Evolutionary conservation across 2,797 vertebrate species (phyloP).

Genomic region (Chaetophractus vellerosus): DNA sequence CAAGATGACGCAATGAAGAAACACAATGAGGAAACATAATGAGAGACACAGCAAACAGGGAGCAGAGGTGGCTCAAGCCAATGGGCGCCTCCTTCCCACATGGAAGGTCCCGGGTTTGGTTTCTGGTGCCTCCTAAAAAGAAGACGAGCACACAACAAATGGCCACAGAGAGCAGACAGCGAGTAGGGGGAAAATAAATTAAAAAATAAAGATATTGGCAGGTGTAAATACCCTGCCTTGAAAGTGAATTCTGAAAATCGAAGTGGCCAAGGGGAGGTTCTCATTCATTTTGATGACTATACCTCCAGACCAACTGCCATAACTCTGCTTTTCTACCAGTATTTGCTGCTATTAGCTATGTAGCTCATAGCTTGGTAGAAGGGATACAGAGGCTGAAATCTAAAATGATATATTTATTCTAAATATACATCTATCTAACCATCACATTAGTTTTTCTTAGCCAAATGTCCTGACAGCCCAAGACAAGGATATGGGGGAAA

Average conservation of each 20-base stretch:
- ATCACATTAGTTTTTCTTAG: not conserved
- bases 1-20: no score
- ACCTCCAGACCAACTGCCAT: slow-evolving; percentile 22
- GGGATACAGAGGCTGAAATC: not conserved
- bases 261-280: slow-evolving; percentile 12
- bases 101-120: no score
- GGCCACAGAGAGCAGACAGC: no score
- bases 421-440: not conserved
- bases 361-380: slow-evolving; percentile 26
- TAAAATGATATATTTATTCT: slow-evolving; percentile 18
- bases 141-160: no score
- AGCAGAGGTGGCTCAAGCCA: no score
- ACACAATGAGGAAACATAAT: no score
- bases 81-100: no score
- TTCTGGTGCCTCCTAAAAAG: no score
- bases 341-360: slow-evolving; percentile 25
- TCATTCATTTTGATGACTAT: slow-evolving; percentile 43
- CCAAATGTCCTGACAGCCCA: not conserved
- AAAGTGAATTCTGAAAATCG: slow-evolving; percentile 66
- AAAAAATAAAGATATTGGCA: not conserved
- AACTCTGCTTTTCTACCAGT: slow-evolving; percentile 51
- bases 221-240: not conserved
- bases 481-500: not conserved
- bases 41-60: no score
- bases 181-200: no score